Evolutionary conservation across 1,140 invertebrate genomes (phyloP), one percentile per base, ranked within the genome.

Genomic region (Frieseomelitta varia): DNA sequence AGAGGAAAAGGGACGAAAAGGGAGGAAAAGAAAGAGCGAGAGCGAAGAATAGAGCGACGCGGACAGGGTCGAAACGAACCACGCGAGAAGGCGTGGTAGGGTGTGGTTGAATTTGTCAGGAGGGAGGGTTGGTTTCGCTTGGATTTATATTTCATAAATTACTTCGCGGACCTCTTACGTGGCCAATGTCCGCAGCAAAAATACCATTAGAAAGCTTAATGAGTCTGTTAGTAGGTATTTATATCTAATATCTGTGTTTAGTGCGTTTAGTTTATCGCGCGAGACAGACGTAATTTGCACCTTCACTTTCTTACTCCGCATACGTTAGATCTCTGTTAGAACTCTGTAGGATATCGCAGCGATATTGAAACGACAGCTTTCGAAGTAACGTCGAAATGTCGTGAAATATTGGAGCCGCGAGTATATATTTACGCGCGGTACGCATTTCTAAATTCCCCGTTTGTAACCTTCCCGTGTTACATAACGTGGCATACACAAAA

Each of bases 111-210:
- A 92, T 92, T 92, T 91, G 90, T 91, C 88, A 68, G 71, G 92
- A 90, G n/a, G 55, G 55, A 19, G 55, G 19, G 90, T 93, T 92
- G 90, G 73, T 91, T 89, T 74, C 86, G 77, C 73, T 84, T 80
- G 82, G 84, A 92, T 93, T 93, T 93, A 92, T 92, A 92, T 91
- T 92, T 92, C 91, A 92, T 93, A 93, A 93, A 93, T 93, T 92
- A 93, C 63, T 8, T 8, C 68, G 24, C 2, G 14, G 17, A 2
- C 19, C 34, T 65, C 47, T 73, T 21, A 4, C 30, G 11, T 12
- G 15, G n/a, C 19, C 53, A 27, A 55, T 30, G 53, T 34, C 19
- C 65, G 27, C 30, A 34, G 63, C 47, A 73, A 19, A 11, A 65
- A 71, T 24, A 17, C 2, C 39, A 65, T 17, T 58, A 68, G 63